phyloP scores from a whole-genome alignment of 2,888 invertebrate genomes.

The Cerastoderma edule region DNA sequence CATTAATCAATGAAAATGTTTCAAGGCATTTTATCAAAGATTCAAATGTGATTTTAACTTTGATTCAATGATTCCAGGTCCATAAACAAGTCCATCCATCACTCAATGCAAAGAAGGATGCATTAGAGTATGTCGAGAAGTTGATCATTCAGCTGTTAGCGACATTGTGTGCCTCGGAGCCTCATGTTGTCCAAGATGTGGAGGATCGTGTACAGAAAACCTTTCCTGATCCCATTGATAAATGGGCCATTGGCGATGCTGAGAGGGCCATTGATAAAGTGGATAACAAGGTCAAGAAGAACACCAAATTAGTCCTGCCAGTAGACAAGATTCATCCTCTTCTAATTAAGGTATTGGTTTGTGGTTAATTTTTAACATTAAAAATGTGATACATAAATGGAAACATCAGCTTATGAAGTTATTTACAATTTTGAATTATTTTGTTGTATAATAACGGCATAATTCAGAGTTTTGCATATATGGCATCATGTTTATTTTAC shows the following conservation, averaged over 20 bases:
- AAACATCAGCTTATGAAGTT: too few relatives aligned
- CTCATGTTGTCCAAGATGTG: slow-evolving; percentile 88
- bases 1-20: too few relatives aligned
- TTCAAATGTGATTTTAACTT: too few relatives aligned
- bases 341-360: slow-evolving; percentile 89
- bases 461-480: too few relatives aligned
- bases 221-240: slow-evolving; percentile 97
- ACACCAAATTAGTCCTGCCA: slow-evolving; percentile 90
- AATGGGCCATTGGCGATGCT: slow-evolving; percentile 96
- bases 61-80: slow-evolving; percentile 87
- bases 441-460: too few relatives aligned
- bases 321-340: slow-evolving; percentile 95
- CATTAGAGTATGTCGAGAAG: slow-evolving; percentile 95
- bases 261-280: slow-evolving; percentile 90
- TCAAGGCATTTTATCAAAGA: too few relatives aligned
- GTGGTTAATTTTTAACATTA: too few relatives aligned
- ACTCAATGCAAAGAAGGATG: slow-evolving; percentile 90
- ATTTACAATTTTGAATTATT: too few relatives aligned
- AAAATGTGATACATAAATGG: too few relatives aligned
- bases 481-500: too few relatives aligned
- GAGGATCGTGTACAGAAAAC: slow-evolving; percentile 95
- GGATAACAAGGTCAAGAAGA: slow-evolving; percentile 87
- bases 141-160: slow-evolving; percentile 93
- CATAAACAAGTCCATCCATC: slow-evolving; percentile 87
- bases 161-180: slow-evolving; percentile 90